Conservation (phyloP, 2,797 vertebrate species). For the Nannoperca australis region DNA sequence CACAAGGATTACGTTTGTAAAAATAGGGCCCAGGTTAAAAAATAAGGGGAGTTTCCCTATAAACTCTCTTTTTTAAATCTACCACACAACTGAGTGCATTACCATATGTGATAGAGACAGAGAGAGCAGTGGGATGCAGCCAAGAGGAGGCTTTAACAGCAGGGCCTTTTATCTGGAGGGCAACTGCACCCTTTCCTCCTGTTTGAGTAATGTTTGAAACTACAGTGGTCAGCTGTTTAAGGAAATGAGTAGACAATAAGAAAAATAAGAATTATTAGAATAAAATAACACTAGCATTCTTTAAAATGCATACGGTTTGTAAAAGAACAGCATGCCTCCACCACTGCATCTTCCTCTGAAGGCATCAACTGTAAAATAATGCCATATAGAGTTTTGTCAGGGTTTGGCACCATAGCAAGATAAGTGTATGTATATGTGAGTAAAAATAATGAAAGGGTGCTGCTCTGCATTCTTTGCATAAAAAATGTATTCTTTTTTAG, state of each 20-base stretch:
- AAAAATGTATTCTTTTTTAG: too few relatives aligned
- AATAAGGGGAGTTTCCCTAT: too few relatives aligned
- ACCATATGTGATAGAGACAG: neutral
- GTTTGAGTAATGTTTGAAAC: neutral
- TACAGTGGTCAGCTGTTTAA: neutral
- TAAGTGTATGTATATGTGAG: constrained; percentile 1
- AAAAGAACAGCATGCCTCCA: constrained; percentile 18
- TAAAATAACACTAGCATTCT: constrained; percentile 3
- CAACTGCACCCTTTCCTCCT: neutral
- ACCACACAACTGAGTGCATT: neutral
- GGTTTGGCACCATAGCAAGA: constrained; percentile 70
- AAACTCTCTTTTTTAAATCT: neutral
- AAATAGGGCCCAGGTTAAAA: too few relatives aligned
- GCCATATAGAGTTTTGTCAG: constrained; percentile 37
- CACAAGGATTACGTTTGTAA: too few relatives aligned
- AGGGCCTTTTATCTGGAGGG: neutral
- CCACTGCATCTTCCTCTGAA: constrained; percentile 27
- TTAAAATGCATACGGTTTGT: neutral
- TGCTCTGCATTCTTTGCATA: constrained; percentile 3
- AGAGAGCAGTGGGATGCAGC: neutral
- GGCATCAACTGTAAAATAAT: constrained; percentile 40
- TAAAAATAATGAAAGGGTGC: neutral
- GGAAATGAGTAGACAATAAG: neutral
- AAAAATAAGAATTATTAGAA: neutral
- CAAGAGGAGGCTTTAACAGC: neutral